Base-by-base conservation (phyloP, 2,888 invertebrate genomes). In the Nomada lathburiana region DNA sequence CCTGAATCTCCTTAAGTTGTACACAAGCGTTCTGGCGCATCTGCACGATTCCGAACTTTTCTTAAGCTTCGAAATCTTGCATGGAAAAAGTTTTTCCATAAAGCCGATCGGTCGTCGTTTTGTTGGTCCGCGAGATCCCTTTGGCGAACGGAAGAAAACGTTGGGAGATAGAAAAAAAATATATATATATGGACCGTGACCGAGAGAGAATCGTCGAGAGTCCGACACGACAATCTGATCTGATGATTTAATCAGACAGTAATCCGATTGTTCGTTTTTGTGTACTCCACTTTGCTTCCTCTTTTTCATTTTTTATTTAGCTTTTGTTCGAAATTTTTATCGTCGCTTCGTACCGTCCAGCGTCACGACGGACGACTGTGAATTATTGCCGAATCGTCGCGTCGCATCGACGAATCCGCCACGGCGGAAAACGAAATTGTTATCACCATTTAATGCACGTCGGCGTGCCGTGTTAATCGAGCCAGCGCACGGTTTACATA, bases 1-100 rank as follows among this genome's bases (percentile, higher is more conserved):
- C 63, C 60, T 82, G 82, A 86, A 85, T 87, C 86, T 85, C 82
- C 74, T 82, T 75, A 80, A 80, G 57, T 83, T 85, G 78, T 69
- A 79, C 69, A 59, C 80, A 83, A 87, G 76, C 78, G 85, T 82
- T 76, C 36, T 44, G 79, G 69, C 82, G 83, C 86, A 85, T 86
- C 85, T 86, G 83, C 60, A 57, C 77, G 78, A 83, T 62, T 77
- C 69, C 70, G 47, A 83, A 86, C 81, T 86, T 86, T 85, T 75
- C 78, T 63, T 71, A 62, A 78, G 76, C 59, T 80, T 69, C 76
- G 55, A 63, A 16, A 72, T 62, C 76, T 82, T 74, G 63, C 73
- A n/a, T 2, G 59, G 16, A 2, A 67, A 67, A 86, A 86, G 72
- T 87, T 87, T 86, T 82, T 83, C 83, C 80, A 76, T 83, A 77